Evolutionary conservation across 2,797 vertebrate genomes (phyloP), one percentile per base, ranked within the genome.

Genomic region (Steatocranus sp.): DNA sequence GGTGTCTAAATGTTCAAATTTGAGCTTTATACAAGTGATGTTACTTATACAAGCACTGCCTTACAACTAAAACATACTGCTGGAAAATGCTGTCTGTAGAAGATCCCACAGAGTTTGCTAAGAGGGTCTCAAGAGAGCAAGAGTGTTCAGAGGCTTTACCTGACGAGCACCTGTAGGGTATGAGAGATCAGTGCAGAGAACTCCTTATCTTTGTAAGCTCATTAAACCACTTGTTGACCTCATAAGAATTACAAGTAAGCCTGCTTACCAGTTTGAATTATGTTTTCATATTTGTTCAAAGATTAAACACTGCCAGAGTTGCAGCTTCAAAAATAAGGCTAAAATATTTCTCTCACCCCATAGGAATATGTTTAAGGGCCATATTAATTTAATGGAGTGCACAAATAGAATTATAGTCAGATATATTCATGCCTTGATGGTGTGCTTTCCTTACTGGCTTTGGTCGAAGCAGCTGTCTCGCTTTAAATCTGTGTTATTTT

Each of bases 211-310:
- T 30, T 73, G 43, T 73, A 48, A 73, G 68, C 43, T 73, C 25
- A 73, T n/a, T 73, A 48, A 73, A 73, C 25, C 11, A 48, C 68
- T 48, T 48, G 68, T 73, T 73, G 68, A 48, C 68, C 43, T 48
- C 27, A 73, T 73, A 73, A 73, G 17, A 48, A 48, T 73, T 73
- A 73, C 25, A 73, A 48, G 43, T 73, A 30, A 48, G 68, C 41
- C 68, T 48, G 25, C 68, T 73, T 48, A 48, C 68, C 68, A 73
- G 68, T 73, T 73, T 48, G 10, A 30, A 43, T 2, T 30, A 0
- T 48, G 68, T 48, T 73, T 73, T 73, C 43, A 48, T 73, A 48
- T 73, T 73, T 48, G 17, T 48, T 30, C 10, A 73, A 48, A 73
- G 25, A 73, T 73, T 73, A 48, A 48, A 73, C 68, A 73, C 68